A percentile compares a stretch with the other conserved stretches of the same genome.
Evolutionary conservation across 2,888 invertebrate species (phyloP).

Genomic region (Lomographa bimaculata): DNA sequence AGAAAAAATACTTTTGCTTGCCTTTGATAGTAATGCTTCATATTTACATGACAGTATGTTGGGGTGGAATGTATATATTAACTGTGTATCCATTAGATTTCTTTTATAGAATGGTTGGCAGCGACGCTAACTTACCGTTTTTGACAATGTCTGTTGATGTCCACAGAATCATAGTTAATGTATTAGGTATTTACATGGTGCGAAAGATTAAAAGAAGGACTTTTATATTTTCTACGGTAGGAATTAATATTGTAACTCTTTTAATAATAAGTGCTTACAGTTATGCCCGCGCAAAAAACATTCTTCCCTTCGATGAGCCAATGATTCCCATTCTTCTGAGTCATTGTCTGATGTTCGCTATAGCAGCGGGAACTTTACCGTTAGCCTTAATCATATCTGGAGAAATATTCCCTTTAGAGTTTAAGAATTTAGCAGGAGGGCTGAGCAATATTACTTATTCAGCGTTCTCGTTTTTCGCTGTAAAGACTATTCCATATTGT

Average conservation of each 20-base stretch:
- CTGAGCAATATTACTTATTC: conserved; percentile 56
- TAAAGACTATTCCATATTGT: conserved; percentile 58
- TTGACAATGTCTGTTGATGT: conserved; percentile 39
- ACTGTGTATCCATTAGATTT: conserved; percentile 40
- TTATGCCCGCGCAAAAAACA: conserved; percentile 31
- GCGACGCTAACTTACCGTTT: conserved; percentile 29
- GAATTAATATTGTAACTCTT: conserved; percentile 36
- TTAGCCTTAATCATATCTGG: conserved; percentile 86
- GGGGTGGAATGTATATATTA: conserved; percentile 44
- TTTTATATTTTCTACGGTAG: conserved; percentile 37
- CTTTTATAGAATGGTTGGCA: conserved; percentile 36
- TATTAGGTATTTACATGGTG: conserved; percentile 38
- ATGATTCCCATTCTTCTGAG: conserved; percentile 28
- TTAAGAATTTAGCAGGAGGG: conserved; percentile 73
- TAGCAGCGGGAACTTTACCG: conserved; percentile 49
- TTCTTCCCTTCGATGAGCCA: conserved; percentile 37
- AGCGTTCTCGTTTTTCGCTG: conserved; percentile 53
- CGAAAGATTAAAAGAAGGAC: conserved; percentile 41
- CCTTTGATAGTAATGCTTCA: conserved; percentile 50
- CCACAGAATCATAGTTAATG: conserved; percentile 42
- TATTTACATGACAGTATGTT: conserved; percentile 41
- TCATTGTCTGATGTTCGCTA: conserved; percentile 35
- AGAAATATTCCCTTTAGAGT: conserved; percentile 83
- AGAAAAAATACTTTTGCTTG: conserved; percentile 46
- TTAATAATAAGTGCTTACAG: conserved; percentile 38